Evolutionary conservation across 1,140 invertebrate genomes (phyloP), one percentile per base, ranked within the genome.

Genomic region (Xylocopa sonorina): DNA sequence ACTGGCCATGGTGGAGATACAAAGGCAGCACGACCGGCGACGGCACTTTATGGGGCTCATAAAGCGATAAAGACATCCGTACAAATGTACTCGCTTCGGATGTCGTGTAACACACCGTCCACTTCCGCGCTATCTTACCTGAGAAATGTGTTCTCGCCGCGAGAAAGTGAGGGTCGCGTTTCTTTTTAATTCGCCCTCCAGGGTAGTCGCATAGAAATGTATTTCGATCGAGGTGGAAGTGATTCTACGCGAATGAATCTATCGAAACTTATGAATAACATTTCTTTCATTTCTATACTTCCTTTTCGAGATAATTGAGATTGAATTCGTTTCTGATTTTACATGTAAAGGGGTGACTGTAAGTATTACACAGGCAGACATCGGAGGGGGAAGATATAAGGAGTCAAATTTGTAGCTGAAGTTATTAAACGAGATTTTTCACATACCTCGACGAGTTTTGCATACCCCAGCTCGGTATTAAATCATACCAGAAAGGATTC

Each of bases 1-100:
- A 6, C 41, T 51, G 57, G n/a, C n/a, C 27, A 62, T 27, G 14
- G 43, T 38, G 27, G 55, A 84, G 83, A 81, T 81, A 81, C 62
- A 80, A 76, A 76, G 75, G 48, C 80, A 58, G 66, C 48, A 81
- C 72, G 78, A 72, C 68, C 67, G 41, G 32, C 71, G 83, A 73
- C 71, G 63, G 79, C 88, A 85, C 82, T 89, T 89, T 90, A 89
- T 88, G 87, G 86, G 64, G 53, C 83, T 88, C 88, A 86, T 89
- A 88, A 89, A 88, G 74, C 85, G 88, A 89, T 89, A 90, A 89
- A 90, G 89, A 87, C 87, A 88, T 89, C 82, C 79, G 77, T 88
- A 87, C 81, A 86, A 87, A 86, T 87, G 80, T 77, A 86, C 64
- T 32, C 50, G 79, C 24, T 53, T 81, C 55, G 72, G 41, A 69